Base-by-base conservation (phyloP, 2,888 invertebrate genomes). In the Odontocolon sp. region DNA sequence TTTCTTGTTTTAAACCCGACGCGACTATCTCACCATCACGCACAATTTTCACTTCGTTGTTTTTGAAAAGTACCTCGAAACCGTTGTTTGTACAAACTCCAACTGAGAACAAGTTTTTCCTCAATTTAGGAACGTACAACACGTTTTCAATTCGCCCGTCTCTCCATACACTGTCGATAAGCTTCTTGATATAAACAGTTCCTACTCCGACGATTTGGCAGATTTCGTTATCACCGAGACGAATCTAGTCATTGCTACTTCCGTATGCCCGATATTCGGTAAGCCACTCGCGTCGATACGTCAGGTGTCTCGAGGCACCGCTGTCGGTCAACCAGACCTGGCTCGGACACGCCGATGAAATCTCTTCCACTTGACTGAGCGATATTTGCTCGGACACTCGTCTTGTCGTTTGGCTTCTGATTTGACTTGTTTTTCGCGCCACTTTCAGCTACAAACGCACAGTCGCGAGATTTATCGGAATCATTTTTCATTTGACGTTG, bases 41-140 rank as follows among this genome's bases (percentile, higher is more conserved):
- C 11, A 4, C 4, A 3, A 11, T 1, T 1, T 4, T 9, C 3
- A 38, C 38, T n/a, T 14, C 11, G 14, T 42, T 5, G 1, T 42
- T 6, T 0, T 6, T 2, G 6, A 42, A 45, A 3, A 2, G 0
- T 2, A 21, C 42, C 9, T 45, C 42, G 18, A 0, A 6, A 1
- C 42, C 42, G 8, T 45, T 45, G 2, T 1, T 16, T 5, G 78
- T 74, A 47, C 74, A 78, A 8, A 52, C 75, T n/a, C 68, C 69
- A 11, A 81, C 67, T 2, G 81, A 82, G 57, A 82, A 83, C 52
- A 82, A 57, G 61, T 81, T 82, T 57, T 79, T 77, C 23, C 42
- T 76, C 5, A 80, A 26, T 33, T 74, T 61, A 21, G 80, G 81
- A 18, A 82, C 79, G 59, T 77, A 78, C 50, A 81, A 67, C 3